Conservation (phyloP, 2,888 invertebrate species). For the Agrochola circellaris region DNA sequence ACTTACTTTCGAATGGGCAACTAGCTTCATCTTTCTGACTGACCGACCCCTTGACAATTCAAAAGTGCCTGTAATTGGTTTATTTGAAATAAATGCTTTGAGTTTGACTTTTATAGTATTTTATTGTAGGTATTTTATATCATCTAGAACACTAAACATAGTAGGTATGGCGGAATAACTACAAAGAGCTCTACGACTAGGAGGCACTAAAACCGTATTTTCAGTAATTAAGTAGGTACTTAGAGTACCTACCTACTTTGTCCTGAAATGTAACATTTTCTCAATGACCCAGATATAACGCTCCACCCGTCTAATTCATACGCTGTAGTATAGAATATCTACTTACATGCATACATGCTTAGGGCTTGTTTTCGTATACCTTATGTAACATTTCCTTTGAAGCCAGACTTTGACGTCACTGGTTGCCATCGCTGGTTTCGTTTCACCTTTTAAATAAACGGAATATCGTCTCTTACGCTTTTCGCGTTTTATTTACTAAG, state of each 20-base stretch:
- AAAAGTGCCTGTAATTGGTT: too few relatives aligned
- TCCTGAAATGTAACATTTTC: slow-evolving; percentile 11
- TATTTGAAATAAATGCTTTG: too few relatives aligned
- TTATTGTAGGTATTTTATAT: too few relatives aligned
- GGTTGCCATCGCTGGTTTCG: not conserved
- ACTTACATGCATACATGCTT: slow-evolving; percentile 3
- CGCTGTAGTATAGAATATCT: slow-evolving; percentile 2
- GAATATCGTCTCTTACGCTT: too few relatives aligned
- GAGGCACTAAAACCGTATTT: slow-evolving; percentile 1
- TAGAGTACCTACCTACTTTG: not conserved
- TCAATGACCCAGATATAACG: slow-evolving; percentile 22
- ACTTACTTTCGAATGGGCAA: too few relatives aligned
- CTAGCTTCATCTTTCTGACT: too few relatives aligned
- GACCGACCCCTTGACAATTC: too few relatives aligned
- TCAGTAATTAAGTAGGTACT: not conserved
- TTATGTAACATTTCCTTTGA: slow-evolving; percentile 55
- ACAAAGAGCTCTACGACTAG: not conserved
- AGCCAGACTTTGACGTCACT: slow-evolving; percentile 16
- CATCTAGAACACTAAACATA: not conserved
- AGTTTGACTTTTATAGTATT: too few relatives aligned
- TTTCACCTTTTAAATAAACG: too few relatives aligned
- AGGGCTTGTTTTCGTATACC: slow-evolving; percentile 19
- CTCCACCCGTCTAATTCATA: slow-evolving; percentile 17
- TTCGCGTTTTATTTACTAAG: not conserved
- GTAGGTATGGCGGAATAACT: not conserved